These are phyloP conservation scores for Mechanitis mazaeus DNA, from an alignment of 2,888 invertebrate species.

Conservation along the genomic window DNA sequence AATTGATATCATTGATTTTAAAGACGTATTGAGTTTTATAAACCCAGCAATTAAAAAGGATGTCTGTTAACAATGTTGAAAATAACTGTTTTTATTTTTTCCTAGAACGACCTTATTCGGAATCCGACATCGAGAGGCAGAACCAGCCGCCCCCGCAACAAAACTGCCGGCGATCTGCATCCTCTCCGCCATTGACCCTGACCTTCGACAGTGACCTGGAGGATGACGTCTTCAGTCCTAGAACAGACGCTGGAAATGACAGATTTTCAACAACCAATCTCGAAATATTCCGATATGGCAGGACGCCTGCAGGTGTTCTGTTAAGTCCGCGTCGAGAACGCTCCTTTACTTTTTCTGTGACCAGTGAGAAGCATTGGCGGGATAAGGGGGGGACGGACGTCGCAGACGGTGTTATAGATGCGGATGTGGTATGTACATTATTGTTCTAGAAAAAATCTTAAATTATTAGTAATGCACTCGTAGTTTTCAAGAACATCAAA, in stretches of 20 bases:
- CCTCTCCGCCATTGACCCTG: conserved; percentile 58
- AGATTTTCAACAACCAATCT: conserved; percentile 59
- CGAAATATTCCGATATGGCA: conserved; percentile 63
- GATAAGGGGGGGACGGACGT: conserved; percentile 70
- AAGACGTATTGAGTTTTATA: too few species aligned
- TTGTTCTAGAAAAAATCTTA: neutral
- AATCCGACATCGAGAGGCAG: conserved; percentile 55
- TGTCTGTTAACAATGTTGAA: too few species aligned
- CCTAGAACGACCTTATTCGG: conserved; percentile 67
- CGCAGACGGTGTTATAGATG: conserved; percentile 51
- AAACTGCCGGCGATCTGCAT: conserved; percentile 58
- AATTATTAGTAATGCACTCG: too few species aligned
- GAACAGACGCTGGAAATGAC: conserved; percentile 59
- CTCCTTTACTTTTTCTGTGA: conserved; percentile 61
- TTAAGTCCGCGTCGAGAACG: conserved; percentile 63
- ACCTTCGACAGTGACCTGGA: conserved; percentile 63
- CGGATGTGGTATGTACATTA: conserved; percentile 57
- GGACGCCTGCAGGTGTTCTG: conserved; percentile 64
- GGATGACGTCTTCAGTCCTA: conserved; percentile 69
- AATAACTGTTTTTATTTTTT: conserved; percentile 28
- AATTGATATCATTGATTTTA: neutral
- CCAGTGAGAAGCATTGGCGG: conserved; percentile 68
- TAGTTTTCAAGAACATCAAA: too few species aligned
- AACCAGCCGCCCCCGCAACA: conserved; percentile 39
- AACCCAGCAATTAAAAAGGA: too few species aligned